Base-by-base conservation (phyloP, 64 coral and sea anemone genomes). In the Porites lutea region DNA sequence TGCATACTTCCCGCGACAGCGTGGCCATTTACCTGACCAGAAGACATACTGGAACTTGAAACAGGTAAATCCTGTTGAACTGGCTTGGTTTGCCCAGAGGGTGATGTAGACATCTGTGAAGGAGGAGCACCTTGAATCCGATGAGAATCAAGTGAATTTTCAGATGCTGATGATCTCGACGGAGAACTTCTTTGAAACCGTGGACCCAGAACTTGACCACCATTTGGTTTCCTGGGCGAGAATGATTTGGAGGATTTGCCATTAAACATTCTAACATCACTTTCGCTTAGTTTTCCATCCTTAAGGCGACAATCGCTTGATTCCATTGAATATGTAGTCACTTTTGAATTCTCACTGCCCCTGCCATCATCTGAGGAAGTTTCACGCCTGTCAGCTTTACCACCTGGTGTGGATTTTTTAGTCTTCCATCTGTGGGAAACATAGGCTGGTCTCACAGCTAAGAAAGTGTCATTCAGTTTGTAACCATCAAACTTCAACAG, bases 401-500 rank as follows among this genome's bases (percentile, higher is more conserved):
- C 8, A 9, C 58, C 47, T 82, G 16, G 50, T 50, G 52, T 27
- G 6, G n/a, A n/a, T n/a, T 18, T 3, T 60, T 61, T 49, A 22
- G 52, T 58, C 65, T 48, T 83, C 2, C 14, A 5, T 68, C 44
- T 82, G 3, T 72, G 13, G 4, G 53, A 62, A 54, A 58, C 53
- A 64, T 83, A 91, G 0, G 89, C 89, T 37, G 89, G 89, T 18
- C 89, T 59, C 2, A 91, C 70, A 21, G 43, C 62, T 16, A 91
- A 70, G 20, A 74, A 13, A 22, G 45, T 49, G 22, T 19, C 89
- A 75, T 61, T 72, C 37, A 91, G 13, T 20, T 48, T 75, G 5
- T 71, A 73, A 6, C 57, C 47, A 75, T 91, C n/a, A 46, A 49
- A 74, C 55, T 75, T 74, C 13, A 51, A 68, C 58, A 91, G 64